Evolutionary conservation across 2,113 vertebrate genomes (phyloP).

Genomic region (Rhinopomastus cyanomelas): DNA sequence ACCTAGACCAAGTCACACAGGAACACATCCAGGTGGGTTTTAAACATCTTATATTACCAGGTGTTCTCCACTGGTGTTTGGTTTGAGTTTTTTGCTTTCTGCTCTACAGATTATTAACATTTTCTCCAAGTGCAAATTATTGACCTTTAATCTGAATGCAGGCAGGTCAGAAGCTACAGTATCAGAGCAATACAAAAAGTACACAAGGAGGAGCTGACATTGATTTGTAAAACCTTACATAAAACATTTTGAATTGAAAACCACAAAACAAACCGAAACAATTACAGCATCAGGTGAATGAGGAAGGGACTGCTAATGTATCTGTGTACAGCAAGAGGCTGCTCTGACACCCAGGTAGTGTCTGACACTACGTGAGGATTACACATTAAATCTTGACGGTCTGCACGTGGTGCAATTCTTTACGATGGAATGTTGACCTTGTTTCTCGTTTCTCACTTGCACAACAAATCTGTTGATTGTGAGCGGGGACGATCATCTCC

Average conservation of each 20-base stretch:
- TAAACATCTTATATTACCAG: not conserved
- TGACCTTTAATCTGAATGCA: conserved; percentile 20
- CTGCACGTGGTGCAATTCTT: conserved; percentile 30
- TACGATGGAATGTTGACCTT: conserved; percentile 56
- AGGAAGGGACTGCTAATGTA: not conserved
- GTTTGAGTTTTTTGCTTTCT: not conserved
- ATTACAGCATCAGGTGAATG: conserved; percentile 45
- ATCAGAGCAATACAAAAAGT: conserved; percentile 53
- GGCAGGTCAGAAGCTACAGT: conserved; percentile 50
- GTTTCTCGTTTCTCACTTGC: conserved; percentile 16
- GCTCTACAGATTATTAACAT: conserved; percentile 5
- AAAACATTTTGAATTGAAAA: conserved; percentile 43
- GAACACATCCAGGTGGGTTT: no score
- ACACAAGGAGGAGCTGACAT: conserved; percentile 30
- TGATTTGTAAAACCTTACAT: conserved; percentile 28
- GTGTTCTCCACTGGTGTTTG: not conserved
- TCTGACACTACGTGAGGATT: conserved; percentile 19
- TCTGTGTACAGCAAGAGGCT: conserved; percentile 11
- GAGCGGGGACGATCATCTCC: not conserved
- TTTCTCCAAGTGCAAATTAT: conserved; percentile 48
- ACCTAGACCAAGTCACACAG: no score
- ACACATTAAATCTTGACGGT: not conserved
- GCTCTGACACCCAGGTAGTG: conserved; percentile 30
- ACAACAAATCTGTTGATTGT: not conserved
- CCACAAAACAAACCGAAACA: conserved; percentile 55